A percentile compares a stretch with the other conserved stretches of the same genome.
Conservation (phyloP, 1,140 invertebrate genomes). For the Drosophila bifasciata region DNA sequence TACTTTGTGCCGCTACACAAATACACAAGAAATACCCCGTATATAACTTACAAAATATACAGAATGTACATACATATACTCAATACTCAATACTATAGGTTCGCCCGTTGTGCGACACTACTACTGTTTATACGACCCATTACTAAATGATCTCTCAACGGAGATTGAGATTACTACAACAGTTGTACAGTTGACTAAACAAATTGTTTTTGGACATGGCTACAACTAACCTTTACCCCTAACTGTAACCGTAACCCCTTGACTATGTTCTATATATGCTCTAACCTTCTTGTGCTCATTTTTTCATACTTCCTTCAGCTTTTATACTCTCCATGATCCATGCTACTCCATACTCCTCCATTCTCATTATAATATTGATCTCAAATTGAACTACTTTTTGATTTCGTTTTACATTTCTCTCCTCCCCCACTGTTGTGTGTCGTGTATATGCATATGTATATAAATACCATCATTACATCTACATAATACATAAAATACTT, state of each 20-base stretch:
- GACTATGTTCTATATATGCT: conserved; percentile 4
- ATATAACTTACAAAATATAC: conserved; percentile 25
- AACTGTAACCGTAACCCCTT: conserved; percentile 23
- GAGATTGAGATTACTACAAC: conserved; percentile 54
- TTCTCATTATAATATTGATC: conserved; percentile 6
- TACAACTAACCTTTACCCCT: conserved; percentile 3
- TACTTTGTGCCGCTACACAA: conserved; percentile 71
- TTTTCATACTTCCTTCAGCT: neutral
- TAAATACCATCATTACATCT: conserved; percentile 28
- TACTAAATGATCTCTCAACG: conserved; percentile 48
- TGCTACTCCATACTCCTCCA: too few relatives aligned
- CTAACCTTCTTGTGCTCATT: conserved; percentile 11
- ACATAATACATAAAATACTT: conserved; percentile 7
- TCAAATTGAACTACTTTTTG: conserved; percentile 39
- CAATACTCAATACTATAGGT: conserved; percentile 26
- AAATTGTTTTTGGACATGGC: conserved; percentile 56
- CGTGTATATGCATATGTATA: conserved; percentile 17
- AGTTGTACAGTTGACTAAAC: conserved; percentile 72
- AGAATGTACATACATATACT: conserved; percentile 35
- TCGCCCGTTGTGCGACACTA: conserved; percentile 5
- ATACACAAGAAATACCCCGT: conserved; percentile 45
- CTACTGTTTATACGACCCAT: conserved; percentile 56
- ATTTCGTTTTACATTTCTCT: conserved; percentile 62
- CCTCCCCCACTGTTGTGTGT: conserved; percentile 30
- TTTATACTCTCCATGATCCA: neutral